These are phyloP conservation scores for Drosophila triauraria DNA, from an alignment of 1,140 invertebrate species.

Conservation along the genomic window DNA sequence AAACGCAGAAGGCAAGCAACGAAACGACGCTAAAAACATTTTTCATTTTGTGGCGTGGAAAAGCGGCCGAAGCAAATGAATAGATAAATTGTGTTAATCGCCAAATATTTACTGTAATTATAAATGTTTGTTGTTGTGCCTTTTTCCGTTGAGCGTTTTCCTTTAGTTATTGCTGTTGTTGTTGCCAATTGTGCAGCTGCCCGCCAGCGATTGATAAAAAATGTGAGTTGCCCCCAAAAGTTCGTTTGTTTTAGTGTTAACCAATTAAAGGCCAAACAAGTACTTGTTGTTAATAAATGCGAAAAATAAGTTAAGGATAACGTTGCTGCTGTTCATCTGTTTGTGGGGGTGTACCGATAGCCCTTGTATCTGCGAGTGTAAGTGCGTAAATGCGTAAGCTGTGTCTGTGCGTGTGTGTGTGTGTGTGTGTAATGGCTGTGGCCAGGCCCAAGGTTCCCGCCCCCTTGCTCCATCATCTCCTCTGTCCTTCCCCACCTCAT, in stretches of 20 bases:
- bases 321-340: constrained; percentile 19
- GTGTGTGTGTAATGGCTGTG: constrained; percentile 58
- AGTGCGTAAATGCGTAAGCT: constrained; percentile 77
- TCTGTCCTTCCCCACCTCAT: constrained; percentile 13
- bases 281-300: constrained; percentile 32
- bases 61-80: constrained; percentile 41
- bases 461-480: constrained; percentile 1
- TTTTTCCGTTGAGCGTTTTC: constrained; percentile 25
- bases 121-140: constrained; percentile 32
- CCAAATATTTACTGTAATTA: constrained; percentile 42
- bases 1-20: constrained; percentile 20
- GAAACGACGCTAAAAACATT: constrained; percentile 46
- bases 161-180: constrained; percentile 32
- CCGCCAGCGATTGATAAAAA: constrained; percentile 48
- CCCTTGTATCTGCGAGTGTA: constrained; percentile 17
- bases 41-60: constrained; percentile 48
- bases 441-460: constrained; percentile 49
- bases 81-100: constrained; percentile 54
- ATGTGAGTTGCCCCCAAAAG: constrained; percentile 42
- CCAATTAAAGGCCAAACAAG: constrained; percentile 1
- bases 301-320: constrained; percentile 61
- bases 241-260: constrained; percentile 15
- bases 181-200: constrained; percentile 47
- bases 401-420: constrained; percentile 12
- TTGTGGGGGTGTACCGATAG: constrained; percentile 13